Conservation (phyloP, 2,888 invertebrate genomes). For the Xestia ashworthii region DNA sequence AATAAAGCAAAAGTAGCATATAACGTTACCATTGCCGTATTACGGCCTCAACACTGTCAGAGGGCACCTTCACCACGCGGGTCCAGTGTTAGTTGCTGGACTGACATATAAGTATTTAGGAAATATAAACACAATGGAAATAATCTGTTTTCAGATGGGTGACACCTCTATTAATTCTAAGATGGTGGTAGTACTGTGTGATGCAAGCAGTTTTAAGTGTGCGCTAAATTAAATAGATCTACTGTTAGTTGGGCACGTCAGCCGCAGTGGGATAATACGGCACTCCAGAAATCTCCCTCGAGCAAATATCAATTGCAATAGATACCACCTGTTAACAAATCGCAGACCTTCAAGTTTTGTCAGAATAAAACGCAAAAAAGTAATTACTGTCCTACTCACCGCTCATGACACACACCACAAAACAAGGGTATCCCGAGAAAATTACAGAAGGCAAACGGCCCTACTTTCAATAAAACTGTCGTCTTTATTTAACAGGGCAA, state of each 20-base stretch:
- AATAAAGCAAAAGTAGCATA: not conserved
- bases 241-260: not conserved
- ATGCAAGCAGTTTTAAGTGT: not conserved
- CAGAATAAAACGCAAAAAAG: not conserved
- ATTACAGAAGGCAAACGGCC: conserved; percentile 89
- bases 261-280: too few relatives aligned
- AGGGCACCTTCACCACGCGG: not conserved
- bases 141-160: too few relatives aligned
- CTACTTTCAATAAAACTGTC: conserved; percentile 90
- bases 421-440: conserved; percentile 84
- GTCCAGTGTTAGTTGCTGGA: too few relatives aligned
- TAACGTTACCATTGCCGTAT: not conserved
- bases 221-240: not conserved
- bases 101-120: not conserved
- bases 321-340: not conserved
- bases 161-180: too few relatives aligned
- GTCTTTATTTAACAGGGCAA: conserved; percentile 89
- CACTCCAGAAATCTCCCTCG: not conserved
- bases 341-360: not conserved
- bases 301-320: not conserved
- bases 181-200: not conserved
- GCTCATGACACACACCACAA: conserved; percentile 66
- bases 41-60: not conserved
- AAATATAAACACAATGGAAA: not conserved
- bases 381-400: conserved; percentile 5